Conservation (phyloP, 1,140 invertebrate genomes). For the Camponotus pennsylvanicus region DNA sequence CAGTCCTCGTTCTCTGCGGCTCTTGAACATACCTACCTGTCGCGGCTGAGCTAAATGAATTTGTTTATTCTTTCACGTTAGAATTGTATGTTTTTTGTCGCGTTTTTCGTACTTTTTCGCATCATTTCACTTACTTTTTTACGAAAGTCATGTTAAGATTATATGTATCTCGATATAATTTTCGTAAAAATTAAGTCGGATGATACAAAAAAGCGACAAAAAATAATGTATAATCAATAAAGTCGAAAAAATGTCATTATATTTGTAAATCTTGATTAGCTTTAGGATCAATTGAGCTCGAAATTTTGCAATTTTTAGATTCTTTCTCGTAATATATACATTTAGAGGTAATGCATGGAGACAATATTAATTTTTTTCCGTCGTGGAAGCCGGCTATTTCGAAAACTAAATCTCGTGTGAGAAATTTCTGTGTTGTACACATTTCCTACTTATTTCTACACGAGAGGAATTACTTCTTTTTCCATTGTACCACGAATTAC, state of each 20-base stretch:
- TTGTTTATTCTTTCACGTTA: conserved; percentile 57
- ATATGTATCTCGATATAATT: background rate
- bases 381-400: background rate
- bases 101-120: conserved; percentile 1
- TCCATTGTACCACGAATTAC: conserved; percentile 32
- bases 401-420: background rate
- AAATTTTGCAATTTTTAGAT: background rate
- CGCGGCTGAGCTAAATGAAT: conserved; percentile 42
- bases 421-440: background rate
- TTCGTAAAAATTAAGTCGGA: no score
- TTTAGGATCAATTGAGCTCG: background rate
- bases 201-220: no score
- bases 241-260: background rate
- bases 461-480: conserved; percentile 10
- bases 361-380: background rate
- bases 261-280: background rate
- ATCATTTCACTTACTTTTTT: background rate
- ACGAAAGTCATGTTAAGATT: background rate
- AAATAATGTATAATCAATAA: no score
- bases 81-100: conserved; percentile 39
- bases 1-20: conserved; percentile 46
- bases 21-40: conserved; percentile 57
- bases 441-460: conserved; percentile 21
- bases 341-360: background rate
- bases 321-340: background rate